Evolutionary conservation across 2,113 vertebrate species (phyloP), one percentile per base, ranked within the genome.

Genomic region (Carassius gibelio): DNA sequence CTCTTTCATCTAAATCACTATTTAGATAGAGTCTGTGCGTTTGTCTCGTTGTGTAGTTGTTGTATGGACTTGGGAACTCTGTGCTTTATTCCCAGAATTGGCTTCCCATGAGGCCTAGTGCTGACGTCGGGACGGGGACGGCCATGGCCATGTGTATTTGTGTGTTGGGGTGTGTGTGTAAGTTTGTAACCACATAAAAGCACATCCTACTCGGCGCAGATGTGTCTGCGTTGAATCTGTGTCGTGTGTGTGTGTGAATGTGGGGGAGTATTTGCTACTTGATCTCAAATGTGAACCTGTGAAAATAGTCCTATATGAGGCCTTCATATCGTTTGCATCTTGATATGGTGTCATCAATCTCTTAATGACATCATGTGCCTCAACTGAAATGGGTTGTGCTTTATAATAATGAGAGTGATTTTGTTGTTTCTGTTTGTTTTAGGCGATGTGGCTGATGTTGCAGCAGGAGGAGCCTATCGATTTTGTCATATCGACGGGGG

Each of bases 371-470:
- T 42, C 8, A 48, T 48, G 1, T 48, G 45, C 45, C 2, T 1
- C 11, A 71, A 14, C 23, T 79, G 11, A 5, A 15, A 76, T 57
- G 13, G 19, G 48, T 26, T 6, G 10, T 4, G 42, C 36, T 26
- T 80, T 0, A 80, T 66, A 38, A 10, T 79, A 38, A 10, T 76
- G 45, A 75, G 15, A 23, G 26, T 8, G n/a, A 30, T 88, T n/a
- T 75, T 6, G 82, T 13, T 83, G 21, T 75, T 34, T 68, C n/a
- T 78, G 71, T 72, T 68, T 87, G 59, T 87, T 84, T 50, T 90
- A 99, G 98, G 98, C 98, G 21, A 99, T 99, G 98, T 99, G 98
- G 98, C 89, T 99, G 90, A 99, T 99, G 98, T 87, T 99, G 90
- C 98, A 99, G 85, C 94, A 94, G 2, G 92, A 97, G 71, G 93